These are phyloP conservation scores for Pangasius sanitwongsei DNA, from an alignment of 2,797 vertebrate species.

Conservation along the genomic window DNA sequence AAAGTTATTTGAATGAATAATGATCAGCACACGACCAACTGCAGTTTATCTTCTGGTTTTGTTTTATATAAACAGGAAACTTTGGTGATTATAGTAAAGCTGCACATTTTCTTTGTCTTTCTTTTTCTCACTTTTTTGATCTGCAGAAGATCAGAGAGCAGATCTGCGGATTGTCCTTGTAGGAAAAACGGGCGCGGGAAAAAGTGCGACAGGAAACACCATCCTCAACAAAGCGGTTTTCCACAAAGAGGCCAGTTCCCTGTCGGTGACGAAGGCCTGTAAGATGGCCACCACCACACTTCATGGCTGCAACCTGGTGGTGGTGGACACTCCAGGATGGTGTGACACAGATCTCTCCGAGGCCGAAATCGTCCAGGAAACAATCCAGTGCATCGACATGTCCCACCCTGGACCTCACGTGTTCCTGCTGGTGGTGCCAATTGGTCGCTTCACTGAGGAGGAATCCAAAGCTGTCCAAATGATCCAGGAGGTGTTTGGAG, in stretches of 20 bases:
- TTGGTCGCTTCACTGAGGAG: constrained; percentile 38
- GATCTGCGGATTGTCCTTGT: constrained; percentile 6
- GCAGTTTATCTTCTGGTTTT: neutral
- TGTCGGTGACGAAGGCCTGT: constrained; percentile 7
- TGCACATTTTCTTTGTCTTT: neutral
- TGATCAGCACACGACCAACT: neutral
- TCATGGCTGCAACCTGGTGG: neutral
- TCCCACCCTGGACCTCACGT: constrained; percentile 38
- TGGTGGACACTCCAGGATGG: constrained; percentile 46
- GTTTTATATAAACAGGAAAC: neutral
- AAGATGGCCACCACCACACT: neutral
- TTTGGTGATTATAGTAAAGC: neutral
- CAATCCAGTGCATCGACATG: constrained; percentile 33
- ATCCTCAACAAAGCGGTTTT: neutral
- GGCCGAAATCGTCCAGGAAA: constrained; percentile 12
- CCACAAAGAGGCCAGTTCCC: constrained; percentile 4
- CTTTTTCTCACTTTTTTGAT: neutral
- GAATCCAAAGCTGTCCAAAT: constrained; percentile 27
- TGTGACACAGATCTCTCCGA: constrained; percentile 32
- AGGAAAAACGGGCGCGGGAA: neutral
- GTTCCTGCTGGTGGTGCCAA: constrained; percentile 42
- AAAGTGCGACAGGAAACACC: neutral
- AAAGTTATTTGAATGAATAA: neutral
- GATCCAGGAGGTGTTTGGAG: constrained; percentile 44
- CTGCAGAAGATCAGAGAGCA: neutral